A percentile compares a stretch with the other conserved stretches of the same genome.
Conservation (phyloP, 1,140 invertebrate genomes). For the Orchesella cincta region DNA sequence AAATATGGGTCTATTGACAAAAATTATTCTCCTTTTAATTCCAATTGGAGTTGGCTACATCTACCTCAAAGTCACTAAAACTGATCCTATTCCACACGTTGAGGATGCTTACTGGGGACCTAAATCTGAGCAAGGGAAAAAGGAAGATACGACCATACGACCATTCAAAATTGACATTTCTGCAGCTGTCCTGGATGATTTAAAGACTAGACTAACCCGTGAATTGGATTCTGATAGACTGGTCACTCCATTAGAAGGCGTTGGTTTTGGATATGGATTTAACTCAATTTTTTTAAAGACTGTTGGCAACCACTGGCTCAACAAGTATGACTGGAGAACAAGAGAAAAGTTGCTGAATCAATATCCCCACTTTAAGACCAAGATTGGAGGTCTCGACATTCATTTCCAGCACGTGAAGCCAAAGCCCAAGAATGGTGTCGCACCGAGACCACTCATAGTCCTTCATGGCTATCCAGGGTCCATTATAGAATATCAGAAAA, state of each 20-base stretch:
- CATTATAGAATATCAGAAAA: conserved; percentile 60
- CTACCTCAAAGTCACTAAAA: not conserved
- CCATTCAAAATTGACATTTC: conserved; percentile 48
- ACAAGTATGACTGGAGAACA: conserved; percentile 73
- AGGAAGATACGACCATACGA: conserved; percentile 45
- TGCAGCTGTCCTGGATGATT: conserved; percentile 60
- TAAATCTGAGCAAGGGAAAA: conserved; percentile 36
- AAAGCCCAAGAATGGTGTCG: conserved; percentile 21
- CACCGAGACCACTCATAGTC: conserved; percentile 57
- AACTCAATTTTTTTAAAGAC: conserved; percentile 57
- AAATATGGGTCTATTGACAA: conserved; percentile 36
- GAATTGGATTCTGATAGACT: conserved; percentile 28
- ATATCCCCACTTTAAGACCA: conserved; percentile 69
- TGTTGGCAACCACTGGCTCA: conserved; percentile 70
- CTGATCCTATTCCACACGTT: conserved; percentile 39
- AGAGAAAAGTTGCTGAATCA: conserved; percentile 69
- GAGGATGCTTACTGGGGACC: conserved; percentile 60
- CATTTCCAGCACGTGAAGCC: conserved; percentile 72
- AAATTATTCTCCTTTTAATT: not conserved
- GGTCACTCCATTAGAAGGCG: conserved; percentile 44
- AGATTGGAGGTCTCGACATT: conserved; percentile 71
- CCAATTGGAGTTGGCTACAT: not conserved
- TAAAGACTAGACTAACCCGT: conserved; percentile 55
- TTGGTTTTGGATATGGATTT: conserved; percentile 59
- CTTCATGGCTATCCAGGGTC: conserved; percentile 65